Evolutionary conservation across 2,888 invertebrate species (phyloP), one percentile per base, ranked within the genome.

Genomic region (Rotaria sp.): DNA sequence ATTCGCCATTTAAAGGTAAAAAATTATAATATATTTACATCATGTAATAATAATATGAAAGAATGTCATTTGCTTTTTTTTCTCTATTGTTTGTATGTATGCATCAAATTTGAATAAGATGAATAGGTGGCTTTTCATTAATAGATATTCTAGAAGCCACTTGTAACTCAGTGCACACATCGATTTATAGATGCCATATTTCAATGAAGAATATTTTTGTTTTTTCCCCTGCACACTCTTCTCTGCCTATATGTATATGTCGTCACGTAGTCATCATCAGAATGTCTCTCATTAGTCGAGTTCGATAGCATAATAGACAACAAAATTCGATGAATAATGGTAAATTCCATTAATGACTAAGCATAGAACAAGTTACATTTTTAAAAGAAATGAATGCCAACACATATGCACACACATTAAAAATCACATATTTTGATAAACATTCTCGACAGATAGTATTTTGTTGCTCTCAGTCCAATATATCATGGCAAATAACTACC

Each of bases 1-100:
- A 80, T 80, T 80, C 80, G 26, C 80, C 80, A 80, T 80, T 80
- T 45, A 80, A 80, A 80, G 80, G 80, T 80, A 45, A 80, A 7
- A 35, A 21, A 35, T 13, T 52, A 24, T 8, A 24, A 24, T 21
- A 3, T 52, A 24, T 24, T 52, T 52, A 3, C 18, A 50, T 50
- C 50, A 15, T 50, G 1, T 18, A 50, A 50, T 50, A 50, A 50
- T 67, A 13, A 21, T 67, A 18, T 18, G 7, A 5, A 30, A 67
- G 35, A 67, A 21, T 4, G 21, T 67, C 67, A 38, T 30, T 67
- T 67, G 2, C 35, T 35, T 21, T 30, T 35, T 67, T 35, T 3
- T 35, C 38, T 21, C 15, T 67, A 13, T 18, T 35, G 30, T 59
- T 30, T 30, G n/a, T 11, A 2, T 57, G 13, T 59, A 59, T 11